These are phyloP conservation scores for Myotis lucifugus DNA, from an alignment of 2,113 vertebrate genomes.

Conservation along the genomic window DNA sequence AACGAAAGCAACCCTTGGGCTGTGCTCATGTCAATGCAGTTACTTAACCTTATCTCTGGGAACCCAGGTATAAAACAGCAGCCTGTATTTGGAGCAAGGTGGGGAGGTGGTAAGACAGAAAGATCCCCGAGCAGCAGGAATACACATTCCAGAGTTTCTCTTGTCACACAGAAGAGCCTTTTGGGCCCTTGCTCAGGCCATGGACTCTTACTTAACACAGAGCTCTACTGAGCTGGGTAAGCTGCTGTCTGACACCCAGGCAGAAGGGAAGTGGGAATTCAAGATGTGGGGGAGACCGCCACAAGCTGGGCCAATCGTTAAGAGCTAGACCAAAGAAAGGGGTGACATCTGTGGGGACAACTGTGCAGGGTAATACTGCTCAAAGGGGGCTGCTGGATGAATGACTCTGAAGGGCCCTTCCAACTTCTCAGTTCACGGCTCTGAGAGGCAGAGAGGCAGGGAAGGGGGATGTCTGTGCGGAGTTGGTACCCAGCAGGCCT, in stretches of 20 bases:
- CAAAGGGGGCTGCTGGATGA: accelerated
- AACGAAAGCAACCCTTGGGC: background rate
- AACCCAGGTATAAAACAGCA: background rate
- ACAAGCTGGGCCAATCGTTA: background rate
- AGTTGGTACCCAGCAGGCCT: background rate
- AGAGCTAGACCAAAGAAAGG: background rate
- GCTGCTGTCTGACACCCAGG: background rate
- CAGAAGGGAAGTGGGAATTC: background rate
- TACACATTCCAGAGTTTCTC: background rate
- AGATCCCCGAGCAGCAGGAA: background rate
- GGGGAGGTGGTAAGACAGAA: background rate
- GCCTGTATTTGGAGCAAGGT: background rate
- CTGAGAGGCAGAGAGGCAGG: background rate
- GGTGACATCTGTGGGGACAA: background rate
- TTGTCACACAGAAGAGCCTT: background rate
- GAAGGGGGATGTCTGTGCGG: background rate
- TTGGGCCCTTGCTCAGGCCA: background rate
- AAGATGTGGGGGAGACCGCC: background rate
- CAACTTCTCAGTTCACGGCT: background rate
- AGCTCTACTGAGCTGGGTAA: slow-evolving; percentile 22
- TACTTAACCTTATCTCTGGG: background rate
- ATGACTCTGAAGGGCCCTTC: background rate
- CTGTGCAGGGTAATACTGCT: background rate
- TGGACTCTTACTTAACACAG: slow-evolving; percentile 43
- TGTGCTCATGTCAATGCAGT: background rate